A percentile compares a stretch with the other conserved stretches of the same genome.
Evolutionary conservation across 2,113 vertebrate genomes (phyloP).

Genomic region (Turdus rufiventris): DNA sequence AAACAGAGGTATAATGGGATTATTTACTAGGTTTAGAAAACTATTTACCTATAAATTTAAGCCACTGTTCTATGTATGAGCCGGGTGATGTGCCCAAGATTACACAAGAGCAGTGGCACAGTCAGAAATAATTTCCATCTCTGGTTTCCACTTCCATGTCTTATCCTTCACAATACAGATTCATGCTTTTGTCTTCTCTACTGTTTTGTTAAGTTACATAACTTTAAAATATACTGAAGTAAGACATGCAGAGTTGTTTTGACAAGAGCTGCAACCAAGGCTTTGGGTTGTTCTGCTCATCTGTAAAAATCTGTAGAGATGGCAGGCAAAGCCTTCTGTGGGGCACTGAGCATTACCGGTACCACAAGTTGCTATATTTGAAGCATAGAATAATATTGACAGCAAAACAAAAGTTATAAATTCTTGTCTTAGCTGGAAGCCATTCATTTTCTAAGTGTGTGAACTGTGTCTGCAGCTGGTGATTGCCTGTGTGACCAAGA

Average conservation of each 20-base stretch:
- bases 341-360: neutral
- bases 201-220: neutral
- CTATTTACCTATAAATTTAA: neutral
- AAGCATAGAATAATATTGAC: neutral
- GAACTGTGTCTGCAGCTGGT: neutral
- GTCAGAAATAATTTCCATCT: neutral
- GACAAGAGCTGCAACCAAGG: neutral
- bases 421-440: neutral
- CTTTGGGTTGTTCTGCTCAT: neutral
- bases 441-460: neutral
- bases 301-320: neutral
- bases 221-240: neutral
- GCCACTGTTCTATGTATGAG: neutral
- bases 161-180: neutral
- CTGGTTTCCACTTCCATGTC: neutral
- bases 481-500: neutral
- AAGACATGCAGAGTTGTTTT: neutral
- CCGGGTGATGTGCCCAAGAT: neutral
- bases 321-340: neutral
- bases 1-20: neutral
- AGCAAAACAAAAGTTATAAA: neutral
- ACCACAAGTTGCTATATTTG: neutral
- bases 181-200: neutral
- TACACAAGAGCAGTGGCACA: neutral
- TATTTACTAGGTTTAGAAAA: neutral